Base-by-base conservation (phyloP, 2,888 invertebrate genomes). In the Drosophila lacicola region DNA sequence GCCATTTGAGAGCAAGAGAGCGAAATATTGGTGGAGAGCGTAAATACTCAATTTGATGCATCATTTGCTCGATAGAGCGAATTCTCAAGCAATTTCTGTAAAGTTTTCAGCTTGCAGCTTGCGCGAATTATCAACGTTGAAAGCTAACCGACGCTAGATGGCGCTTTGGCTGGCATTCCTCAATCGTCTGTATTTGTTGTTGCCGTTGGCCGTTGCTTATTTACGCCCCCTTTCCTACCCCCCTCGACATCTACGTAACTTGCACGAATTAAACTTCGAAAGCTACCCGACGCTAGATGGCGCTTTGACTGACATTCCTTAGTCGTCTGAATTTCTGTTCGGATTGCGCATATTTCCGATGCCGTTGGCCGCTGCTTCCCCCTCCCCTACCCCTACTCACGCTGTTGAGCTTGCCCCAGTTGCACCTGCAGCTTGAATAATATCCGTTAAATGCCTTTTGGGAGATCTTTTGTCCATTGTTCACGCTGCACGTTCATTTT, bases 361-460 rank as follows among this genome's bases (percentile, higher is more conserved):
- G 61, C 69, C 61, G 19, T 42, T 13, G 70, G 53, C 53, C 44
- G 37, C 57, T 63, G 56, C 37, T 36, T 34, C 19, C 21, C 4
- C 25, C 17, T 29, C 39, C 41, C 17, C n/a, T 10, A 10, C 41
- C 19, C 33, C 11, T 14, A 21, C 11, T 11, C 25, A 17, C 17
- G 11, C 29, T 11, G 29, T 11, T 11, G 4, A 4, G 19, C 34
- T 33, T 5, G 13, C 45, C 10, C 39, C n/a, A n/a, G 34, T 34
- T 45, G 56, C 62, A 72, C 72, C 74, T 74, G 72, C 45, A 47
- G 67, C 54, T 60, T 39, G 50, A 44, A 58, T 70, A 70, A 70
- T 70, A 70, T 70, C 70, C 70, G 70, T 64, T 64, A 70, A 70
- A 64, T 54, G 73, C 33, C 42, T 63, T 55, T 70, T 42, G 36